Evolutionary conservation across 2,797 vertebrate species (phyloP).

Genomic region (Lutjanus argentimaculatus): DNA sequence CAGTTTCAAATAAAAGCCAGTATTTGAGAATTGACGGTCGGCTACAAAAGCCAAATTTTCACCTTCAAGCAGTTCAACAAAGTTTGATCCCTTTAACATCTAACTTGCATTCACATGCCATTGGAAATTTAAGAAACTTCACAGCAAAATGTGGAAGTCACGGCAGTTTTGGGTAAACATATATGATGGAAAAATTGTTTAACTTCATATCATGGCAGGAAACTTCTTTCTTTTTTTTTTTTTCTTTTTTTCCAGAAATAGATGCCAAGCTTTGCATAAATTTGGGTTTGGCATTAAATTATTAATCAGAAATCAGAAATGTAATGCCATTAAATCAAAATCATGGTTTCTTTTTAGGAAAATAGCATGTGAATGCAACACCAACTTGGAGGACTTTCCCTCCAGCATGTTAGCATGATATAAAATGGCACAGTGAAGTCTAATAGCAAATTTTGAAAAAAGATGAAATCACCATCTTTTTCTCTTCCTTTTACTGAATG

Average conservation of each 20-base stretch:
- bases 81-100: not conserved
- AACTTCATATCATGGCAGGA: too few species aligned
- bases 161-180: not conserved
- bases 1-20: not conserved
- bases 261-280: not conserved
- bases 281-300: not conserved
- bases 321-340: not conserved
- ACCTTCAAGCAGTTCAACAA: slow-evolving; percentile 3
- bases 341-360: not conserved
- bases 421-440: not conserved
- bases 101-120: slow-evolving; percentile 19
- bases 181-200: not conserved
- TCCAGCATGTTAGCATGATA: not conserved
- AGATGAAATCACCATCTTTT: slow-evolving; percentile 20
- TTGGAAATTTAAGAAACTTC: not conserved
- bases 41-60: slow-evolving; percentile 11
- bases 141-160: not conserved
- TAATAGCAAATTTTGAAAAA: not conserved
- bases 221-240: too few species aligned
- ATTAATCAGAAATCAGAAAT: too few species aligned
- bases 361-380: slow-evolving; percentile 34
- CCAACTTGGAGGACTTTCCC: not conserved
- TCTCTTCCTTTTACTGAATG: not conserved
- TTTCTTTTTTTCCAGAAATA: not conserved
- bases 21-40: slow-evolving; percentile 48